phyloP scores from a whole-genome alignment of 2,113 vertebrate genomes.

The Rhombomys opimus region DNA sequence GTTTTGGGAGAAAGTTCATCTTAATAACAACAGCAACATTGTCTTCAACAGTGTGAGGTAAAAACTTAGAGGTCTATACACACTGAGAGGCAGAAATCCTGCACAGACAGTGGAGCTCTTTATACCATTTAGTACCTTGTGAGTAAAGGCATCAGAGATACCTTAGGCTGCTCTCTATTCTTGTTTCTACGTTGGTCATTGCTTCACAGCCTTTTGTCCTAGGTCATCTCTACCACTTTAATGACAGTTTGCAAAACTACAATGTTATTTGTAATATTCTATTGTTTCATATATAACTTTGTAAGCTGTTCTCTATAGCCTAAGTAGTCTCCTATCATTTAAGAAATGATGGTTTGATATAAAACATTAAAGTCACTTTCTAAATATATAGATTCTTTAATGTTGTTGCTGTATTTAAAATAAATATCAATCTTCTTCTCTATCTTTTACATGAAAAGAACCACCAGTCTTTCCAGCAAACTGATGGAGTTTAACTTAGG shows the following conservation, averaged over 20 bases:
- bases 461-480: constrained; percentile 94
- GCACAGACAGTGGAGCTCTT: not conserved
- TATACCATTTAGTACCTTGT: not conserved
- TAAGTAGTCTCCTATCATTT: not conserved
- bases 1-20: constrained; percentile 31
- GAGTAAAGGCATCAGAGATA: not conserved
- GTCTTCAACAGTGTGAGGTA: not conserved
- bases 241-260: constrained; percentile 16
- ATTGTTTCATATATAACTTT: not conserved
- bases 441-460: constrained; percentile 89
- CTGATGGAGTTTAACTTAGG: constrained; percentile 98
- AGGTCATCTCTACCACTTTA: constrained; percentile 26
- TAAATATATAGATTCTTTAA: constrained; percentile 58
- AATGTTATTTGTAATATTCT: not conserved
- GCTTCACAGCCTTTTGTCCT: constrained; percentile 1
- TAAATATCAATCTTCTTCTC: constrained; percentile 75
- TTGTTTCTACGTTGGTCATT: constrained; percentile 25
- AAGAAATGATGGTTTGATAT: constrained; percentile 64
- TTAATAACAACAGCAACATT: not conserved
- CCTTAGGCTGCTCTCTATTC: not conserved
- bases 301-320: constrained; percentile 24
- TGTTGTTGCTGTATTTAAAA: constrained; percentile 64
- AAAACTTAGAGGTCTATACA: constrained; percentile 11
- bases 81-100: not conserved
- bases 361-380: constrained; percentile 54